These are phyloP conservation scores for Microcebus jonahi DNA, from an alignment of 2,113 vertebrate genomes.

Conservation along the genomic window DNA sequence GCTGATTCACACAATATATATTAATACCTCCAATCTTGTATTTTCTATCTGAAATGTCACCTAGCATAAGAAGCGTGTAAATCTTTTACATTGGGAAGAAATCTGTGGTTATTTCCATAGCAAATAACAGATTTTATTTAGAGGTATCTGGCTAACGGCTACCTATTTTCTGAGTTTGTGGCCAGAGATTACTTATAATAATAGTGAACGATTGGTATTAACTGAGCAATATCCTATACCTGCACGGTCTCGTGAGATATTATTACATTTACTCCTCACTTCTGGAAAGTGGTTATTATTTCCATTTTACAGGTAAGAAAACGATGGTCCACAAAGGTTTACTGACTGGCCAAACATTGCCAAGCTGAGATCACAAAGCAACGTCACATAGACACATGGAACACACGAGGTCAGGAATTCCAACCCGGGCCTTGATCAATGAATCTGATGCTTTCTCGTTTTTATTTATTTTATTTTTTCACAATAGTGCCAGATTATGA, in stretches of 20 bases:
- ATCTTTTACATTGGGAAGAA: not conserved
- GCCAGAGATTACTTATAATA: not conserved
- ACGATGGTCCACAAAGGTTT: not conserved
- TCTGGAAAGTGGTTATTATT: not conserved
- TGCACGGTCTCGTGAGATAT: not conserved
- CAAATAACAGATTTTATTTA: slow-evolving; percentile 4
- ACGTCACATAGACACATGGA: not conserved
- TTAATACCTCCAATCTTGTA: not conserved
- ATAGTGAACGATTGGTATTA: not conserved
- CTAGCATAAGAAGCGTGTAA: not conserved
- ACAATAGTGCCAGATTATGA: not conserved
- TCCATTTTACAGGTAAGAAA: not conserved
- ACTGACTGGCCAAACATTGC: not conserved
- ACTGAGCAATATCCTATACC: not conserved
- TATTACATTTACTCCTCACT: not conserved
- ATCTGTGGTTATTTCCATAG: not conserved
- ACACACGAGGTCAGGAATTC: not conserved
- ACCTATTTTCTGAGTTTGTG: not conserved
- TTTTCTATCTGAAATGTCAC: not conserved
- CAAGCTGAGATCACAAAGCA: not conserved
- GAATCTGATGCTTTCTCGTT: not conserved
- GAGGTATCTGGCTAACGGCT: not conserved
- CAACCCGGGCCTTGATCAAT: not conserved
- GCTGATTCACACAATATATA: not conserved
- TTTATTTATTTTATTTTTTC: not conserved